These are phyloP conservation scores for Pteruthius melanotis DNA, from an alignment of 2,113 vertebrate species.

Conservation along the genomic window DNA sequence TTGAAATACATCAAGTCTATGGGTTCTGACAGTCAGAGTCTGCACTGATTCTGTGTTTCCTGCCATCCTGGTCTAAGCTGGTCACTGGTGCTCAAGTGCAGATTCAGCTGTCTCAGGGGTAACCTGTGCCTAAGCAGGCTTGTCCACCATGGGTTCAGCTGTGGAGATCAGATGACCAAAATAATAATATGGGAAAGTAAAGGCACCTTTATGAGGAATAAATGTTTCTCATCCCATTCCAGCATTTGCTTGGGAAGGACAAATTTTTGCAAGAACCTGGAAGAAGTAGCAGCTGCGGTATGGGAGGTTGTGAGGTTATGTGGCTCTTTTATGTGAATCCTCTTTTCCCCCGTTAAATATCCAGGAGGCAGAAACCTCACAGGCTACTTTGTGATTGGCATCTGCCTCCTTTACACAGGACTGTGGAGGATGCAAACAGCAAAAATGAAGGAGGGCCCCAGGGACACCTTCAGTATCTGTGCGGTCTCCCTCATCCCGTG, in stretches of 20 bases:
- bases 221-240: fast-evolving
- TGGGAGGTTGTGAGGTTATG: background rate
- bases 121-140: background rate
- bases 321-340: background rate
- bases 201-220: background rate
- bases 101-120: background rate
- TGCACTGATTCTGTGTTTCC: background rate
- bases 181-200: background rate
- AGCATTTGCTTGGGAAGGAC: background rate
- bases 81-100: background rate
- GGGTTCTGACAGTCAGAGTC: background rate
- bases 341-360: background rate
- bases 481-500: background rate
- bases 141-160: background rate
- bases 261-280: background rate
- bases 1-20: background rate
- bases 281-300: background rate
- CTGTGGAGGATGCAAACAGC: background rate
- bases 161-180: background rate
- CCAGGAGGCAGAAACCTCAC: background rate
- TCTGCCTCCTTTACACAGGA: background rate
- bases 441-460: background rate
- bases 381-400: background rate
- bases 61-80: background rate
- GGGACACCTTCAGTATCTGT: background rate